Conservation (phyloP, 2,113 vertebrate genomes). For the Dunckerocampus dactyliophorus region DNA sequence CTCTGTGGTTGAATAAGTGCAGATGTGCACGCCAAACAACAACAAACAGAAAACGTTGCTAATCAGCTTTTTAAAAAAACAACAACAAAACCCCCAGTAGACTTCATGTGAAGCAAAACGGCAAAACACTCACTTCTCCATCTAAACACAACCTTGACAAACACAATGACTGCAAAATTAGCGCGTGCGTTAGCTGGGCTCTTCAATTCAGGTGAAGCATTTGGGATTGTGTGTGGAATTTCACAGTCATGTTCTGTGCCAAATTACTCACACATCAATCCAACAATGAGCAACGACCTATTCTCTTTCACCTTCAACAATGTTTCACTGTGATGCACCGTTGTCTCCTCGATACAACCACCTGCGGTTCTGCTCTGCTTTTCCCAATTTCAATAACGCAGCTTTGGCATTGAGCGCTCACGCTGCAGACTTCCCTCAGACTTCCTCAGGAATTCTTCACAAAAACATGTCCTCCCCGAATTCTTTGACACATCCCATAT, state of each 20-base stretch:
- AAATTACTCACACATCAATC: not conserved
- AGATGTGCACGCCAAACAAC: constrained; percentile 62
- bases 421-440: constrained; percentile 33
- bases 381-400: constrained; percentile 35
- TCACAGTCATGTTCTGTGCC: too few relatives aligned
- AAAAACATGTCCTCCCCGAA: constrained; percentile 47
- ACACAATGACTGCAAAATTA: not conserved
- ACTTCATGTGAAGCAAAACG: constrained; percentile 41
- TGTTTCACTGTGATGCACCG: constrained; percentile 1
- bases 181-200: not conserved
- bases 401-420: constrained; percentile 30
- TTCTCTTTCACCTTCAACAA: not conserved
- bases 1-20: constrained; percentile 58
- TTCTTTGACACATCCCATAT: constrained; percentile 55
- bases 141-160: not conserved
- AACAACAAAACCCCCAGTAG: not conserved
- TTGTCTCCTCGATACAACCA: constrained; percentile 34
- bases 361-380: constrained; percentile 9
- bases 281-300: not conserved
- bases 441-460: constrained; percentile 55
- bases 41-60: constrained; percentile 39
- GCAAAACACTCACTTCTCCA: constrained; percentile 12
- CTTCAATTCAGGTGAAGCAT: not conserved
- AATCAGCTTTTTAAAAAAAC: constrained; percentile 41
- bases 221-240: not conserved